phyloP scores from a whole-genome alignment of 1,140 invertebrate genomes.

The Stegodyphus mimosarum region DNA sequence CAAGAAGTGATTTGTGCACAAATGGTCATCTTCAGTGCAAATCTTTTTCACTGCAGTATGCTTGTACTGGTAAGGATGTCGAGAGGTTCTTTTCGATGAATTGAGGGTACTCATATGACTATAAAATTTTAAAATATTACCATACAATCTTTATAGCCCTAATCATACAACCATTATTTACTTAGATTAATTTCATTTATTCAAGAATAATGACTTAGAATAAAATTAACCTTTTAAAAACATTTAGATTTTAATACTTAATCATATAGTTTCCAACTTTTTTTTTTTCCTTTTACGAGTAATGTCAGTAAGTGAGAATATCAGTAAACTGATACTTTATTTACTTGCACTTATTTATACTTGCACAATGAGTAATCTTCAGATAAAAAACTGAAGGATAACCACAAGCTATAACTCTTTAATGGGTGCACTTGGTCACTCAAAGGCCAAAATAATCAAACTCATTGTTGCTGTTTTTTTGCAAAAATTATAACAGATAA shows the following conservation, averaged over 20 bases:
- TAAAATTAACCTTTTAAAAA: not conserved
- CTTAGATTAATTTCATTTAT: not conserved
- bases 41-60: not conserved
- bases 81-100: slow-evolving; percentile 27
- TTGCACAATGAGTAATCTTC: no score
- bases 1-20: slow-evolving; percentile 86
- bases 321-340: no score
- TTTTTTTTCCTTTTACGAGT: no score
- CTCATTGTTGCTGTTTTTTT: no score
- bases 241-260: not conserved
- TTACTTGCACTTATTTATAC: no score
- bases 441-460: no score
- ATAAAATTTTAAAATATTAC: not conserved
- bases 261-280: no score
- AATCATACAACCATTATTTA: no score
- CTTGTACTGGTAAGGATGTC: slow-evolving; percentile 26
- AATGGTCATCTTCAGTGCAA: not conserved
- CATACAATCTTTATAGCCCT: not conserved
- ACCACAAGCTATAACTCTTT: not conserved
- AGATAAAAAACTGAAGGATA: not conserved
- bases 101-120: slow-evolving; percentile 32
- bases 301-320: no score
- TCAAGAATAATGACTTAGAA: not conserved
- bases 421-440: not conserved
- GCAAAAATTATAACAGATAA: no score